phyloP scores from a whole-genome alignment of 2,113 vertebrate species.

The Cinclus mexicanus region DNA sequence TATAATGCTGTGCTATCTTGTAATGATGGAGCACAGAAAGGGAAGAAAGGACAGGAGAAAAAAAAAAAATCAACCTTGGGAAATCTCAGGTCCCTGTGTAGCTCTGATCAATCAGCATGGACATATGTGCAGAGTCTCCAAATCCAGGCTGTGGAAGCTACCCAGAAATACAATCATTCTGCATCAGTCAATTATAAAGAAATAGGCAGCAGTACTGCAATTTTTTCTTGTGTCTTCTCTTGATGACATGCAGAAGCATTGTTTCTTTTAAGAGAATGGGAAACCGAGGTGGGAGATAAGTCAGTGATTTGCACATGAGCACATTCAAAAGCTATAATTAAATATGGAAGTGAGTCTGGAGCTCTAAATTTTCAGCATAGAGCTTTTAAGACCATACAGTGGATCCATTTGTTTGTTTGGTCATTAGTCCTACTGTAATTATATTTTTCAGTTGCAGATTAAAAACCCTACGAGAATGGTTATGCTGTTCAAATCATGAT shows the following conservation, averaged over 20 bases:
- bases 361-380: neutral
- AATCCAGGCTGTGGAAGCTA: neutral
- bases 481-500: neutral
- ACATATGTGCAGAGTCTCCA: neutral
- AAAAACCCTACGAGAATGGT: rapidly evolving
- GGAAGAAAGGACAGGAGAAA: neutral
- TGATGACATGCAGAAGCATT: neutral
- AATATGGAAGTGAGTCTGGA: neutral
- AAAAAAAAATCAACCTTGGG: neutral
- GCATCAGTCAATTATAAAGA: neutral
- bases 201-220: neutral
- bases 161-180: neutral
- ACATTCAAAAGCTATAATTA: neutral
- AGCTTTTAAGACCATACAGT: neutral
- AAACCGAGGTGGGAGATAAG: neutral
- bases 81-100: neutral
- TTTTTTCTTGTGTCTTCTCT: neutral
- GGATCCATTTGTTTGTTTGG: neutral
- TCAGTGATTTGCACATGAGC: neutral
- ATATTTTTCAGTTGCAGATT: neutral
- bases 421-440: neutral
- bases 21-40: neutral
- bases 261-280: neutral
- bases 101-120: neutral
- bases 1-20: neutral